These are phyloP conservation scores for Caiman crocodilus DNA, from an alignment of 2,797 vertebrate genomes.

Conservation along the genomic window DNA sequence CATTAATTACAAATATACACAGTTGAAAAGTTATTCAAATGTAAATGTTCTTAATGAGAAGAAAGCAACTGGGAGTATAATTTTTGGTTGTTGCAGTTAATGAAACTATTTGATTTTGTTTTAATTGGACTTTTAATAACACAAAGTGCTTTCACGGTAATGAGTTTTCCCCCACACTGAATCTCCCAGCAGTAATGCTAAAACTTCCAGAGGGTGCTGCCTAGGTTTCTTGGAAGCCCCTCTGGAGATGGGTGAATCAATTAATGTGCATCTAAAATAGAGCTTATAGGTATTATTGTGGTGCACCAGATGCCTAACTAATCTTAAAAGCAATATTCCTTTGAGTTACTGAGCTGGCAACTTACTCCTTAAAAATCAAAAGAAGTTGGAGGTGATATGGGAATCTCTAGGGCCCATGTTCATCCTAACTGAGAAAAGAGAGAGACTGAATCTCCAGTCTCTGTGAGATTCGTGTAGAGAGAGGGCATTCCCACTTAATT, in stretches of 20 bases:
- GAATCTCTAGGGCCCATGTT: not conserved
- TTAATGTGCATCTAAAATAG: not conserved
- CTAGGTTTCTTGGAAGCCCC: not conserved
- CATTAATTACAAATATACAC: constrained; percentile 74
- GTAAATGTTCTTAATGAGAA: constrained; percentile 74
- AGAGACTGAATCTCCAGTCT: not conserved
- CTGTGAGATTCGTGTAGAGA: not conserved
- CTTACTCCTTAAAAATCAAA: not conserved
- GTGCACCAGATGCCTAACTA: not conserved
- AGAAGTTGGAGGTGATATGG: not conserved
- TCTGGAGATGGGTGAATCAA: not conserved
- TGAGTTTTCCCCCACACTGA: constrained; percentile 68
- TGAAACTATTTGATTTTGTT: constrained; percentile 76
- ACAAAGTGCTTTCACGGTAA: constrained; percentile 68
- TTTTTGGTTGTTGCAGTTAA: constrained; percentile 72
- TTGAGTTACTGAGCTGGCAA: not conserved
- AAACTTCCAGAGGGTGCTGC: constrained; percentile 9
- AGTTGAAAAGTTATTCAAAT: constrained; percentile 76
- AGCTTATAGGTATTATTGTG: not conserved
- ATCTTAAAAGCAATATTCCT: not conserved
- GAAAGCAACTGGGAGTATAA: constrained; percentile 65
- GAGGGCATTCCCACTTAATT: not conserved
- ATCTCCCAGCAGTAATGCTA: constrained; percentile 42
- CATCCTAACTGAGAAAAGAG: not conserved
- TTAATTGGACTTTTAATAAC: constrained; percentile 81